These are phyloP conservation scores for Zosterops hypoxanthus DNA, from an alignment of 2,113 vertebrate species.

Conservation along the genomic window DNA sequence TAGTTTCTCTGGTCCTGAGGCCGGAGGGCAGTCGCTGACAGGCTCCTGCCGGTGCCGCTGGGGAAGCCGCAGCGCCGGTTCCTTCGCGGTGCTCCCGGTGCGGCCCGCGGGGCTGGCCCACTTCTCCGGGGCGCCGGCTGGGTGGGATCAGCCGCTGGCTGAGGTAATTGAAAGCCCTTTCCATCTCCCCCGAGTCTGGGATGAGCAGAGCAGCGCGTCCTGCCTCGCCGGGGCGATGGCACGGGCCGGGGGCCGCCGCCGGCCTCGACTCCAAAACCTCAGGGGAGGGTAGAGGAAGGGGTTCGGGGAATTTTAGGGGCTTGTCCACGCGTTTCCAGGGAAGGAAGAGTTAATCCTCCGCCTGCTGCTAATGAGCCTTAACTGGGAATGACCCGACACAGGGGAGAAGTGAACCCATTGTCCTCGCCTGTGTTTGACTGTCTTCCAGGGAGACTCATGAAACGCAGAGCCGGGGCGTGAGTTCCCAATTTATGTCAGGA, in stretches of 20 bases:
- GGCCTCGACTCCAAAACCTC: neutral
- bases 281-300: neutral
- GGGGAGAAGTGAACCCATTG: slow-evolving; percentile 65
- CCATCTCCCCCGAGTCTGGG: neutral
- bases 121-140: neutral
- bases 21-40: neutral
- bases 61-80: neutral
- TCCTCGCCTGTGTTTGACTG: slow-evolving; percentile 55
- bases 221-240: neutral
- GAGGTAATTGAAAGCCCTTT: slow-evolving; percentile 23
- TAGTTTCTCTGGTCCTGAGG: neutral
- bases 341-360: slow-evolving; percentile 51
- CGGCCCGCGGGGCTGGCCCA: neutral
- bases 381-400: slow-evolving; percentile 64
- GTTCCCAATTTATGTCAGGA: slow-evolving; percentile 65
- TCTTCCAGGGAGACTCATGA: slow-evolving; percentile 63
- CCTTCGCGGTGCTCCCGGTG: neutral
- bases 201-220: neutral
- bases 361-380: slow-evolving; percentile 51
- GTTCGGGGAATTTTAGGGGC: neutral
- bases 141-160: slow-evolving; percentile 33
- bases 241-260: neutral
- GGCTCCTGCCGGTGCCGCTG: neutral
- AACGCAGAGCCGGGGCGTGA: slow-evolving; percentile 47
- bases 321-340: neutral